Conservation (phyloP, 2,113 vertebrate genomes). For the Thermophis baileyi region DNA sequence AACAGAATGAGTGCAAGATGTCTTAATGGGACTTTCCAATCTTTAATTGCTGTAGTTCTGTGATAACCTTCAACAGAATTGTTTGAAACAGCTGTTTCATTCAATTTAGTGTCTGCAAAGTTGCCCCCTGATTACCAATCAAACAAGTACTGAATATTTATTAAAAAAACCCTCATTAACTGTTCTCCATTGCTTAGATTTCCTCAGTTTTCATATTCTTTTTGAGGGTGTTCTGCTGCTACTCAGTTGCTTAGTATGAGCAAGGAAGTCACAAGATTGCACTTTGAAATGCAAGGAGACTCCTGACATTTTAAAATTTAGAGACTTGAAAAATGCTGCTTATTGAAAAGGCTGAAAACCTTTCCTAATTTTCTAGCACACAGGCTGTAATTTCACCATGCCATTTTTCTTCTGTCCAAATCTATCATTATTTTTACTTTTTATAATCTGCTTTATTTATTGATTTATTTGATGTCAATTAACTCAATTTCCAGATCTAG, state of each 20-base stretch:
- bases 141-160: slow-evolving; percentile 26
- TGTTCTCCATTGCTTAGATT: slow-evolving; percentile 18
- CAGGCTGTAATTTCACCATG: background rate
- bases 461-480: background rate
- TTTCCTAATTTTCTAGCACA: background rate
- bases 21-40: slow-evolving; percentile 24
- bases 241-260: slow-evolving; percentile 9
- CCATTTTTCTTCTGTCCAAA: background rate
- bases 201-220: background rate
- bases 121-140: slow-evolving; percentile 49
- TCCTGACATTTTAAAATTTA: background rate
- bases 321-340: background rate
- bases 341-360: background rate
- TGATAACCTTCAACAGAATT: slow-evolving; percentile 44
- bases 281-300: background rate
- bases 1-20: slow-evolving; percentile 16
- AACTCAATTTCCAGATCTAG: background rate
- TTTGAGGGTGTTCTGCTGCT: slow-evolving; percentile 1
- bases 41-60: slow-evolving; percentile 27
- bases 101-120: slow-evolving; percentile 39
- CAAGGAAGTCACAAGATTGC: background rate
- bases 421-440: background rate
- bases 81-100: slow-evolving; percentile 58
- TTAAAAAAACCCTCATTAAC: slow-evolving; percentile 13
- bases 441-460: background rate